Evolutionary conservation across 2,113 vertebrate genomes (phyloP).

Genomic region (Nibea albiflora): DNA sequence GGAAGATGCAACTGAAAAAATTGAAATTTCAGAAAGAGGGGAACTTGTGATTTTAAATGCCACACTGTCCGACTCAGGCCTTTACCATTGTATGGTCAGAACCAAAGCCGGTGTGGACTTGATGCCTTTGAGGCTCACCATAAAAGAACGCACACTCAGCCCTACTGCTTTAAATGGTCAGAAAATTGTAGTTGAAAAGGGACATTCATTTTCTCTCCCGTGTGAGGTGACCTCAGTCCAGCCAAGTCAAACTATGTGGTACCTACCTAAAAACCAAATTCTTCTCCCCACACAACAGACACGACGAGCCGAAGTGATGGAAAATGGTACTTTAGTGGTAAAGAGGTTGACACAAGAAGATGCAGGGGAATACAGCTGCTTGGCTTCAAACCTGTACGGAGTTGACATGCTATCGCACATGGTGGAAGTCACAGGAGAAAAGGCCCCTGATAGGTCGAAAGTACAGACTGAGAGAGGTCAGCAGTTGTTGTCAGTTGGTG

Average conservation of each 20-base stretch:
- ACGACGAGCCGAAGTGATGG: slow-evolving; percentile 73
- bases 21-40: slow-evolving; percentile 71
- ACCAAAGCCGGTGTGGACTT: slow-evolving; percentile 78
- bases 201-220: slow-evolving; percentile 74
- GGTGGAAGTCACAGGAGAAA: slow-evolving; percentile 73
- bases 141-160: slow-evolving; percentile 78
- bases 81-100: slow-evolving; percentile 84
- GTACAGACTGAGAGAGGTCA: slow-evolving; percentile 35
- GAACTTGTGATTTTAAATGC: slow-evolving; percentile 80
- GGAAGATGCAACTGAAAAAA: slow-evolving; percentile 67
- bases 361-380: slow-evolving; percentile 85
- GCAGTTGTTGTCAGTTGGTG: slow-evolving; percentile 27
- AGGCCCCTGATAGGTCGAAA: slow-evolving; percentile 44
- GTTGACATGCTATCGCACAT: slow-evolving; percentile 84
- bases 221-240: slow-evolving; percentile 80
- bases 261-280: slow-evolving; percentile 79
- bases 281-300: slow-evolving; percentile 75
- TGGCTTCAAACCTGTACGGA: slow-evolving; percentile 84
- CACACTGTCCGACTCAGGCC: slow-evolving; percentile 79
- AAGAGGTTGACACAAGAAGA: slow-evolving; percentile 76
- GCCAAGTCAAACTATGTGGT: slow-evolving; percentile 81
- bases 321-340: slow-evolving; percentile 83
- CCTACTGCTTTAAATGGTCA: slow-evolving; percentile 83
- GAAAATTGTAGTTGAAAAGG: slow-evolving; percentile 74
- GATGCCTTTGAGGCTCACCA: slow-evolving; percentile 78